These are phyloP conservation scores for Eilema caniola DNA, from an alignment of 2,888 invertebrate species.

Conservation along the genomic window DNA sequence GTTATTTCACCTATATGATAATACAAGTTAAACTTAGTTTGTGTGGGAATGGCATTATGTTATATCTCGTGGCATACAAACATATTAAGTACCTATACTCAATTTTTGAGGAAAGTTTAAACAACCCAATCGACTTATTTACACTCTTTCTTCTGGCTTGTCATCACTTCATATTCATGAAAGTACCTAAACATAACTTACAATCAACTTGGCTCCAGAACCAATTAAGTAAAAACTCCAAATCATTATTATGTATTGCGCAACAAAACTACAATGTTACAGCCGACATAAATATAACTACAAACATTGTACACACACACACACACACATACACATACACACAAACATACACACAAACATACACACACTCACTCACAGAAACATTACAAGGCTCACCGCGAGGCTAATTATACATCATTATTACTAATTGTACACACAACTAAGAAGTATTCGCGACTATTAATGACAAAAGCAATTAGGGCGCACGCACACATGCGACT, in stretches of 20 bases:
- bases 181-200: background rate
- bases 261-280: conserved; percentile 16
- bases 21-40: too few relatives aligned
- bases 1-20: too few relatives aligned
- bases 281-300: background rate
- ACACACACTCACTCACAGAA: conserved; percentile 31
- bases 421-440: conserved; percentile 83
- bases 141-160: background rate
- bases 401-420: conserved; percentile 85
- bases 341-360: conserved; percentile 19
- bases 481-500: conserved; percentile 70
- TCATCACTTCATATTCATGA: background rate
- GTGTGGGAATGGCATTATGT: too few relatives aligned
- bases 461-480: conserved; percentile 87
- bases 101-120: background rate
- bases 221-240: background rate
- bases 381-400: conserved; percentile 57
- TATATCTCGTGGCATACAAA: too few relatives aligned
- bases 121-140: background rate
- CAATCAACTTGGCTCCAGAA: background rate
- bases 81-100: too few relatives aligned
- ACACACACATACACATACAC: conserved; percentile 13
- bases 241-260: conserved; percentile 14
- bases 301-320: conserved; percentile 19
- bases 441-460: conserved; percentile 86